These are phyloP conservation scores for Bombus pyrosoma DNA, from an alignment of 1,140 invertebrate species.

Conservation along the genomic window DNA sequence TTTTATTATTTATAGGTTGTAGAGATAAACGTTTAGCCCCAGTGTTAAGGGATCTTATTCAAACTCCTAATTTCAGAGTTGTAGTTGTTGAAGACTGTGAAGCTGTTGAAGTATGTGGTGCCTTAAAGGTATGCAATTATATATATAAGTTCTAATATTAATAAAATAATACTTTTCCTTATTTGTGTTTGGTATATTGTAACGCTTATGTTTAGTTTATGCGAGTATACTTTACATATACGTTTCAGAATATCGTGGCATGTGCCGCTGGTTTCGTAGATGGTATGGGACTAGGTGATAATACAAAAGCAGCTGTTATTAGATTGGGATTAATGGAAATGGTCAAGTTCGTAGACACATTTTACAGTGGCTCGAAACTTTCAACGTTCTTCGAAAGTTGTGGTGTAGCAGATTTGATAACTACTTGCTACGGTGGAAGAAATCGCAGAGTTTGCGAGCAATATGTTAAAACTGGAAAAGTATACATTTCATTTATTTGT, in stretches of 20 bases:
- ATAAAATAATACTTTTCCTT: neutral
- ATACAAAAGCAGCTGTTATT: slow-evolving; percentile 94
- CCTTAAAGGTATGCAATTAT: slow-evolving; percentile 86
- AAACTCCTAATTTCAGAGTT: slow-evolving; percentile 91
- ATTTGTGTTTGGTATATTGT: neutral
- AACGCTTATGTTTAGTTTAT: neutral
- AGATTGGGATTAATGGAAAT: slow-evolving; percentile 92
- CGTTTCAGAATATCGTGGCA: slow-evolving; percentile 90
- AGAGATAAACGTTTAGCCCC: slow-evolving; percentile 84
- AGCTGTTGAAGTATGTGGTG: slow-evolving; percentile 93
- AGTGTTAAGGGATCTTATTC: slow-evolving; percentile 87
- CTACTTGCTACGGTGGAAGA: slow-evolving; percentile 92
- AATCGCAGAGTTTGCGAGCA: slow-evolving; percentile 91
- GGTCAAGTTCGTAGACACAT: slow-evolving; percentile 87
- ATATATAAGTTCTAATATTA: neutral
- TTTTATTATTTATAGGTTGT: slow-evolving; percentile 80
- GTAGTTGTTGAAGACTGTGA: slow-evolving; percentile 89
- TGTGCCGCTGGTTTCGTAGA: slow-evolving; percentile 93
- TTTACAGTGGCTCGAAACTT: slow-evolving; percentile 85
- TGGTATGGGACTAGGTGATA: slow-evolving; percentile 90
- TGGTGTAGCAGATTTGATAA: slow-evolving; percentile 93
- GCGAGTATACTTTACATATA: slow-evolving; percentile 1
- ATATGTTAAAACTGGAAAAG: slow-evolving; percentile 90
- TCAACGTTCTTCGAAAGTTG: slow-evolving; percentile 93
- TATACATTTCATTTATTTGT: slow-evolving; percentile 68